Evolutionary conservation across 1,140 invertebrate species (phyloP).

Genomic region (Calosoma granatense): DNA sequence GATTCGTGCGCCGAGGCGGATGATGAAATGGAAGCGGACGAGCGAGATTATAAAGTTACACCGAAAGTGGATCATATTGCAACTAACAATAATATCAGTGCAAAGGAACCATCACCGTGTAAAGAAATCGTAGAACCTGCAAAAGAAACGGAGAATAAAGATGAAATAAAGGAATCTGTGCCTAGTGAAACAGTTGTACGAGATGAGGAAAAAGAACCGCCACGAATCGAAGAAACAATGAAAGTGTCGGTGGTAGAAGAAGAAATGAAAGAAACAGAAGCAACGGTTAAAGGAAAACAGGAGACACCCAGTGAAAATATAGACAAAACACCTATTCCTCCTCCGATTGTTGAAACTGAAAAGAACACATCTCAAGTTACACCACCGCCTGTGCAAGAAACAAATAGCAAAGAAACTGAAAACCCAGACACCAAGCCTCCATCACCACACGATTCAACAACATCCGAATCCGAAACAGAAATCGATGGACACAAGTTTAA

Average conservation of each 20-base stretch:
- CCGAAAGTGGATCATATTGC: background rate
- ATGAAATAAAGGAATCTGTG: conserved; percentile 28
- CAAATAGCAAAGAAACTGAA: background rate
- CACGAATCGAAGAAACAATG: conserved; percentile 3
- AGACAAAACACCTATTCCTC: conserved; percentile 14
- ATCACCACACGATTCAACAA: conserved; percentile 23
- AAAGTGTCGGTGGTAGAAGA: conserved; percentile 15
- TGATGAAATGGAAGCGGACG: conserved; percentile 51
- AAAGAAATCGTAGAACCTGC: conserved; percentile 31
- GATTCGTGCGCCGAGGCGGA: conserved; percentile 50
- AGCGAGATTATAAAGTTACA: conserved; percentile 27
- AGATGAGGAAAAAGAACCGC: conserved; percentile 17
- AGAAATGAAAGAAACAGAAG: conserved; percentile 25
- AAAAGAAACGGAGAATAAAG: conserved; percentile 33
- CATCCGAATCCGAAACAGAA: conserved; percentile 33
- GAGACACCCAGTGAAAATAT: conserved; percentile 15
- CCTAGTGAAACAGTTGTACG: conserved; percentile 22
- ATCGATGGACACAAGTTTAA: conserved; percentile 35
- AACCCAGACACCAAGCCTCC: conserved; percentile 5
- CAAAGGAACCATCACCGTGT: background rate
- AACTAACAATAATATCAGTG: background rate
- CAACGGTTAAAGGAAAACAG: conserved; percentile 7
- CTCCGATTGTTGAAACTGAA: conserved; percentile 26
- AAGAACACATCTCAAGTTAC: conserved; percentile 33
- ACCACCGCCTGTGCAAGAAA: conserved; percentile 23